Evolutionary conservation across 1,140 invertebrate genomes (phyloP), one percentile per base, ranked within the genome.

Genomic region (Diploscapter pachys): DNA sequence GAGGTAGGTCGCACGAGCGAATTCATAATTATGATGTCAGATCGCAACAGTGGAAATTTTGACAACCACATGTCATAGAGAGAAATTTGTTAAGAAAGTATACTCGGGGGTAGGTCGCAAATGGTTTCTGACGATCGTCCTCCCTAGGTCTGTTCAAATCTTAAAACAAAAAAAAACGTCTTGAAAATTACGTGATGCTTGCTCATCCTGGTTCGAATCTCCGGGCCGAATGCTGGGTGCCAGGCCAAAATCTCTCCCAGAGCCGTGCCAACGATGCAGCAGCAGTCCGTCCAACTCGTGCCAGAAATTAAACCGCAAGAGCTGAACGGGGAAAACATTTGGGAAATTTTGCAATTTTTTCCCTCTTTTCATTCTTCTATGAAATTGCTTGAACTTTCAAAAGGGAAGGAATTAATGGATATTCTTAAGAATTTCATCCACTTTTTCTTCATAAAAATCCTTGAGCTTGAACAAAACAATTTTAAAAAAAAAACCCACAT

Each of bases 241-340:
- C 52, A 68, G 51, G 56, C 6, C 11, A 68, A 55, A 54, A 68
- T 68, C 31, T 52, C 48, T 5, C 66, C 66, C 11, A 68, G 56
- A 53, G 56, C 66, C 6, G 66, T 68, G 53, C 66, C 66, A 8
- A 68, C 66, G 5, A 68, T 53, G 8, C 52, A 55, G 51, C 57
- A 68, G 66, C 53, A 9, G 8, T 51, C 48, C 50, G 6, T 9
- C 66, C 66, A 68, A 8, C 11, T 68, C 52, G n/a, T 48, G 51
- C 66, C 66, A 54, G 56, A n/a, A 6, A 68, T 5, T 9, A 68
- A 55, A 8, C 8, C 63, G 8, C 31, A 31, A 31, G 31, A 31
- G 31, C 31, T 31, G 31, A 31, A 31, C 31, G 31, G 31, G 31
- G 31, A 31, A 31, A 31, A 31, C 31, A 31, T 31, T 31, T 31